Evolutionary conservation across 2,797 vertebrate genomes (phyloP), one percentile per base, ranked within the genome.

Genomic region (Lepidocolaptes lacrymiger): DNA sequence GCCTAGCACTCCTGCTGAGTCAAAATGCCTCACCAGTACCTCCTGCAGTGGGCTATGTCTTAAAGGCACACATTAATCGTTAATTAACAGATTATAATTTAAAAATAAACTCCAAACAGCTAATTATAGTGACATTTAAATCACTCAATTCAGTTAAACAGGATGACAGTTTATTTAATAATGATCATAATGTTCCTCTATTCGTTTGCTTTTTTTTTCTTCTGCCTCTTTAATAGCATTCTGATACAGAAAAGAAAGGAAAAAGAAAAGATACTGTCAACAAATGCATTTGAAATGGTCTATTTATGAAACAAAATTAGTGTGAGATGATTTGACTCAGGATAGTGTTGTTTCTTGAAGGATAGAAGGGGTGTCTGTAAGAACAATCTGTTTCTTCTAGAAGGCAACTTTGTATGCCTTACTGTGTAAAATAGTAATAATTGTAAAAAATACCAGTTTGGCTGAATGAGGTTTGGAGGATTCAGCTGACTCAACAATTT

Each of bases 11-110:
- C 91, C 94, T 67, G 91, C 92, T 96, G 94, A 72, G 93, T 55
- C 58, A 88, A 94, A 95, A 92, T 72, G 89, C 76, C 48, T 94
- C 17, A 2, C 69, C 66, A 88, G 39, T 85, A 93, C 92, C 93
- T 88, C 95, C 93, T 91, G 91, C 89, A 69, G 94, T 73, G 87
- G 91, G 59, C 75, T 92, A 17, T 84, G 89, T 86, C 95, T 96
- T 95, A 93, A 96, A 95, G 94, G 76, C 79, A 88, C 55, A 67
- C 37, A 92, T 91, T 95, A 96, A 78, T 92, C 1, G 14, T 92
- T 96, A 95, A 97, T 97, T 96, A 96, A 95, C 73, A 94, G 82
- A 91, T 96, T 94, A 92, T 52, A 92, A 93, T 89, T 94, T 76
- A 22, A 93, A 95, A 94, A 93, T 91, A 93, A 95, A 89, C 82